Conservation (phyloP, 2,113 vertebrate species). For the Brachyhypopomus gauderio region DNA sequence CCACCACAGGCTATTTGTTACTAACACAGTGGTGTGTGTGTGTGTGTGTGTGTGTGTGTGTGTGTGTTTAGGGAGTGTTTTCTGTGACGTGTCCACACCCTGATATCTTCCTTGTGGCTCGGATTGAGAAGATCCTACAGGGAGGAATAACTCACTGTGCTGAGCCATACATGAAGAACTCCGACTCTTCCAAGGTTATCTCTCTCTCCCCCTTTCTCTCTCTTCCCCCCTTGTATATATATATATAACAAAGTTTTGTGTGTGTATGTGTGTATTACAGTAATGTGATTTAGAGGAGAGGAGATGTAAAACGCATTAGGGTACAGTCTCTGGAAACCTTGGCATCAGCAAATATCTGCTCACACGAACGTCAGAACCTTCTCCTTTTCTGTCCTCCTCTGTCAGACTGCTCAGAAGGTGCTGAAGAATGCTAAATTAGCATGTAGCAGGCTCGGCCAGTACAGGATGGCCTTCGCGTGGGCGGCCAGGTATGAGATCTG, state of each 20-base stretch:
- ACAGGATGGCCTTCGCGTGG: conserved; percentile 98
- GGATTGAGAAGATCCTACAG: conserved; percentile 95
- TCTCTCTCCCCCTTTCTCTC: no score
- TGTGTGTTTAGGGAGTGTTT: conserved; percentile 85
- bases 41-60: neutral
- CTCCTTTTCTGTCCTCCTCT: conserved; percentile 48
- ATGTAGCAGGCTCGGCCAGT: conserved; percentile 90
- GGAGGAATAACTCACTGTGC: conserved; percentile 95
- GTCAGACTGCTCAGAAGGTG: conserved; percentile 95
- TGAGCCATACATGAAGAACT: conserved; percentile 96
- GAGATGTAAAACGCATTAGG: conserved; percentile 25
- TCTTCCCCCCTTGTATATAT: no score
- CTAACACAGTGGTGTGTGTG: neutral
- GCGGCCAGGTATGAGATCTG: conserved; percentile 84
- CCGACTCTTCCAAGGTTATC: conserved; percentile 92
- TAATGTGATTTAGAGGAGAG: neutral
- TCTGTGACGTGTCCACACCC: conserved; percentile 93
- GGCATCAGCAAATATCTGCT: conserved; percentile 11
- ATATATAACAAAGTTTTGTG: no score
- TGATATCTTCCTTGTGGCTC: conserved; percentile 96
- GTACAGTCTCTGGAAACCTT: conserved; percentile 28
- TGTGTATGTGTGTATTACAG: neutral
- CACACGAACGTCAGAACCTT: neutral
- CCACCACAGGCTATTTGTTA: neutral
- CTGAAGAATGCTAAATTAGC: conserved; percentile 96